A percentile compares a stretch with the other conserved stretches of the same genome.
Conservation (phyloP, 2,888 invertebrate species). For the Euphydryas editha region DNA sequence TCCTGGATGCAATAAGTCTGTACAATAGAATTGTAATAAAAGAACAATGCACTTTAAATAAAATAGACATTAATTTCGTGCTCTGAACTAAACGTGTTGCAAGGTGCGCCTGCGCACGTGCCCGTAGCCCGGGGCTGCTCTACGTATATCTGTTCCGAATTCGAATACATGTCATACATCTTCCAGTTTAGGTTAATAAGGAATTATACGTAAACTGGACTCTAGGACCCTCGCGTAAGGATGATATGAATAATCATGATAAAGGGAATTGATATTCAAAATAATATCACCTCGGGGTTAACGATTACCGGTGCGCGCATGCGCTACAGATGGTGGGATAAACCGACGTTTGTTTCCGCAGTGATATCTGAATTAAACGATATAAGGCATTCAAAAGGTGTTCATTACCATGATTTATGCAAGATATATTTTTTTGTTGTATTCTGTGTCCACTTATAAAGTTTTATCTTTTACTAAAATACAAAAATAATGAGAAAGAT, state of each 20-base stretch:
- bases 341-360: constrained; percentile 84
- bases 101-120: constrained; percentile 82
- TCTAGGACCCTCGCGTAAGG: constrained; percentile 69
- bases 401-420: constrained; percentile 83
- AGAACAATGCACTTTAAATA: constrained; percentile 55
- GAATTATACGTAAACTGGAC: constrained; percentile 70
- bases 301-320: constrained; percentile 82
- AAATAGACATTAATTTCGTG: constrained; percentile 65
- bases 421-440: constrained; percentile 72
- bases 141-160: constrained; percentile 75
- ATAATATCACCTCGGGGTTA: constrained; percentile 84
- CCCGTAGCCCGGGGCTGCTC: constrained; percentile 72
- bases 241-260: constrained; percentile 76
- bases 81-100: constrained; percentile 66
- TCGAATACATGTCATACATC: constrained; percentile 82
- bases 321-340: constrained; percentile 81
- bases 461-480: constrained; percentile 21
- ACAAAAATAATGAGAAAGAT: constrained; percentile 28
- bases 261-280: constrained; percentile 81
- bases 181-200: constrained; percentile 63
- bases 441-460: constrained; percentile 40
- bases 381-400: constrained; percentile 82
- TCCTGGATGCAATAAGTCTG: constrained; percentile 16
- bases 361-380: constrained; percentile 84
- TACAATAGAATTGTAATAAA: constrained; percentile 41